These are phyloP conservation scores for Parnassius apollo DNA, from an alignment of 2,888 invertebrate species.

Conservation along the genomic window DNA sequence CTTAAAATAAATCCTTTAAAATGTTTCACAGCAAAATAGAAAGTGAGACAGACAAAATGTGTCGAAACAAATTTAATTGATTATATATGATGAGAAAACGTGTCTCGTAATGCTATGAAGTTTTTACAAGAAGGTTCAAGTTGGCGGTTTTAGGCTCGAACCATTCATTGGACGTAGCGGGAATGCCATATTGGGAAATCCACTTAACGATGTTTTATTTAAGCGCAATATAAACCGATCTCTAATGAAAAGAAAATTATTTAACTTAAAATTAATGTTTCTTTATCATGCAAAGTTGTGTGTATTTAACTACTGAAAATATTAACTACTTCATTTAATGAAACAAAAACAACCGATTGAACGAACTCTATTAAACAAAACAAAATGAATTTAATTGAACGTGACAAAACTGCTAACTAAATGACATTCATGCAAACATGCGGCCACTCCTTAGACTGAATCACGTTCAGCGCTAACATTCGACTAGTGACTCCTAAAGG, in stretches of 20 bases:
- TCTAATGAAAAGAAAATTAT: conserved; percentile 27
- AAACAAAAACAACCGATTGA: no score
- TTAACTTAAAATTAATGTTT: no score
- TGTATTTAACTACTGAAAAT: no score
- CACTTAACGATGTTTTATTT: conserved; percentile 67
- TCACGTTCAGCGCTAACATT: conserved; percentile 21
- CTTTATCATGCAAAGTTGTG: no score
- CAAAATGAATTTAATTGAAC: conserved; percentile 41
- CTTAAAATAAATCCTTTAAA: background rate
- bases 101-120: conserved; percentile 54
- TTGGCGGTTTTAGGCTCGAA: conserved; percentile 56
- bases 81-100: conserved; percentile 46
- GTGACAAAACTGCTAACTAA: conserved; percentile 33
- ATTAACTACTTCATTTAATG: no score
- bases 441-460: conserved; percentile 24
- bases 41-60: background rate
- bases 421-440: conserved; percentile 45
- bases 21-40: background rate
- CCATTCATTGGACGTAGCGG: conserved; percentile 43
- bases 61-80: conserved; percentile 29
- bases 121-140: conserved; percentile 48
- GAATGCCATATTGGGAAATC: conserved; percentile 76
- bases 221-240: conserved; percentile 50
- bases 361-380: conserved; percentile 28
- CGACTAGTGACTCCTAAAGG: conserved; percentile 14